Evolutionary conservation across 2,888 invertebrate species (phyloP).

Genomic region (Allacma fusca): DNA sequence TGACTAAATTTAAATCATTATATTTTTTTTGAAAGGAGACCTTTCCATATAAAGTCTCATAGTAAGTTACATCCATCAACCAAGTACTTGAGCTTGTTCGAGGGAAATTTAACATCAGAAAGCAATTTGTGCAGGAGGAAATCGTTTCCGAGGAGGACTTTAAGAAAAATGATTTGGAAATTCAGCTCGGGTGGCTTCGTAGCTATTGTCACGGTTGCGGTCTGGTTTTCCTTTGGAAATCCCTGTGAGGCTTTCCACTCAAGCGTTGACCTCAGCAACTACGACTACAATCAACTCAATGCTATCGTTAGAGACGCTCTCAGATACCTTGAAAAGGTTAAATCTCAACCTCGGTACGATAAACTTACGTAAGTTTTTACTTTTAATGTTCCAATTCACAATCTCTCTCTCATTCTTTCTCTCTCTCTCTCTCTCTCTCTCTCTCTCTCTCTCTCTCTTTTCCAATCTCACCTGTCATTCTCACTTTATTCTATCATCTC

Average conservation of each 20-base stretch:
- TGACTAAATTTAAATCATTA: too few species aligned
- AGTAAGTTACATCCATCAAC: too few species aligned
- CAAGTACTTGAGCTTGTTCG: too few species aligned
- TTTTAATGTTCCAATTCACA: not conserved
- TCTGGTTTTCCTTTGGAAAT: conserved; percentile 25
- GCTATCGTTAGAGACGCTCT: conserved; percentile 43
- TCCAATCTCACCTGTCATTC: not conserved
- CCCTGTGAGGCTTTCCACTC: conserved; percentile 31
- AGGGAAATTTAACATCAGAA: too few species aligned
- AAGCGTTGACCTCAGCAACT: not conserved
- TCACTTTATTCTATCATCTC: too few species aligned
- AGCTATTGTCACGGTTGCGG: conserved; percentile 25
- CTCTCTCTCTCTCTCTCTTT: not conserved
- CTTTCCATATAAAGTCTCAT: too few species aligned
- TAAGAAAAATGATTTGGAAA: conserved; percentile 7
- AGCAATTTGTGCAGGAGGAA: too few species aligned
- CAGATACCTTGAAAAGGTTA: conserved; percentile 42
- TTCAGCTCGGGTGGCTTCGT: conserved; percentile 2
- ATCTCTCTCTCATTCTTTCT: not conserved
- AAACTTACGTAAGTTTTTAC: conserved; percentile 29
- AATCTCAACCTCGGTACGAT: conserved; percentile 25
- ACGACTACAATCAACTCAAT: conserved; percentile 45
- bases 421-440: not conserved
- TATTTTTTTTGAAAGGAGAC: too few species aligned
- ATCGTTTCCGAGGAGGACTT: too few species aligned